Percentiles rank a stretch among this genome's conserved stretches.
Conservation (phyloP, 1,140 invertebrate species). For the Nephotettix cincticeps region DNA sequence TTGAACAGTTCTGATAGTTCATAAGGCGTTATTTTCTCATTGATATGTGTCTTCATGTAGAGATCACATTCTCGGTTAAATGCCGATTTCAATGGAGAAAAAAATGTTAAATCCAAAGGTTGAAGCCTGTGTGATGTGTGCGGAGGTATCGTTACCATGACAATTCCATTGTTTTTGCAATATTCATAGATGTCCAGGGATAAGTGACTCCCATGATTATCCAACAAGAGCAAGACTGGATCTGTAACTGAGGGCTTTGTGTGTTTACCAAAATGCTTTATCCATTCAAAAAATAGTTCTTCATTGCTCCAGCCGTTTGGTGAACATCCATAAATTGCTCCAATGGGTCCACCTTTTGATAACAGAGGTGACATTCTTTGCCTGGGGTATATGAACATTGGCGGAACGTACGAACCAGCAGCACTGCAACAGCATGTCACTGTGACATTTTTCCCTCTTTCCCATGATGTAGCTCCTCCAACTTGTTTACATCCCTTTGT, state of each 20-base stretch:
- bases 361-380: too few species aligned
- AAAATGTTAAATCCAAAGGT: constrained; percentile 38
- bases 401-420: too few species aligned
- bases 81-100: constrained; percentile 18
- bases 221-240: constrained; percentile 41
- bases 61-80: constrained; percentile 45
- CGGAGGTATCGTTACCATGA: constrained; percentile 45
- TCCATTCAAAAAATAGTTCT: constrained; percentile 42
- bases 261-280: too few species aligned
- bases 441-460: too few species aligned
- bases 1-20: neutral
- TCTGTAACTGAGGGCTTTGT: constrained; percentile 38
- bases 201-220: constrained; percentile 43
- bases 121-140: constrained; percentile 47
- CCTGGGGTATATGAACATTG: too few species aligned
- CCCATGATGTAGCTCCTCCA: too few species aligned
- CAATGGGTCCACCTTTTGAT: too few species aligned
- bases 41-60: neutral
- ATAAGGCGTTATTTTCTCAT: neutral
- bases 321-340: constrained; percentile 26
- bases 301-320: constrained; percentile 43
- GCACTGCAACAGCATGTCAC: too few species aligned
- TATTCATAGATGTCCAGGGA: constrained; percentile 41
- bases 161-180: constrained; percentile 39
- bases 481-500: too few species aligned